Base-by-base conservation (phyloP, 2,113 vertebrate genomes). In the Heptranchias perlo region DNA sequence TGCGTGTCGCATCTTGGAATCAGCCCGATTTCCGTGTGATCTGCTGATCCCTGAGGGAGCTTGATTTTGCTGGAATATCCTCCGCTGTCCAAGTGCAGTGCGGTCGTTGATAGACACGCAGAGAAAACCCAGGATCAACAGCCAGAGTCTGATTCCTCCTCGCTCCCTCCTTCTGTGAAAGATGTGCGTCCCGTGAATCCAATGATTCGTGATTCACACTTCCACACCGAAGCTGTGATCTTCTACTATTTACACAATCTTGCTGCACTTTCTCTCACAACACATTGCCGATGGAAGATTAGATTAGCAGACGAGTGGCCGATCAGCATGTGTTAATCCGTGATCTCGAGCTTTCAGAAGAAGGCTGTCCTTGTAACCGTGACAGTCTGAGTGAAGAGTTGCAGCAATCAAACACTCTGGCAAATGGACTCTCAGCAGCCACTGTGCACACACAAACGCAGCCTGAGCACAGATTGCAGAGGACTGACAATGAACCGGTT, bases 321-420 rank as follows among this genome's bases (percentile, higher is more conserved):
- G n/a, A n/a, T n/a, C n/a, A n/a, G n/a, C 96, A 96, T 96, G 97
- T 97, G 1, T 96, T 97, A 96, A 96, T 96, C 96, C 91, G 97
- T 98, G 98, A 98, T 97, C 97, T 98, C 98, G 98, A 97, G n/a
- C n/a, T 28, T 64, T 39, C 91, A 6, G 58, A 18, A 49, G 47
- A 39, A 62, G 14, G 58, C 58, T 93, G n/a, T 7, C 62, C 54
- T 67, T 64, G 14, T 94, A 28, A 44, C 61, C 39, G 13, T n/a
- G 89, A 7, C 89, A 69, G 23, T 49, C 39, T 47, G 64, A 67
- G 11, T 16, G 25, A 28, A 25, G 0, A 69, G 64, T 23, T 14
- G 21, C 64, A 49, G 47, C n/a, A n/a, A 65, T 44, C 61, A 21
- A 65, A 39, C n/a, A 62, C 13, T n/a, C 54, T n/a, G 54, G 62